Conservation (phyloP, 2,113 vertebrate genomes). For the Pteropus alecto region DNA sequence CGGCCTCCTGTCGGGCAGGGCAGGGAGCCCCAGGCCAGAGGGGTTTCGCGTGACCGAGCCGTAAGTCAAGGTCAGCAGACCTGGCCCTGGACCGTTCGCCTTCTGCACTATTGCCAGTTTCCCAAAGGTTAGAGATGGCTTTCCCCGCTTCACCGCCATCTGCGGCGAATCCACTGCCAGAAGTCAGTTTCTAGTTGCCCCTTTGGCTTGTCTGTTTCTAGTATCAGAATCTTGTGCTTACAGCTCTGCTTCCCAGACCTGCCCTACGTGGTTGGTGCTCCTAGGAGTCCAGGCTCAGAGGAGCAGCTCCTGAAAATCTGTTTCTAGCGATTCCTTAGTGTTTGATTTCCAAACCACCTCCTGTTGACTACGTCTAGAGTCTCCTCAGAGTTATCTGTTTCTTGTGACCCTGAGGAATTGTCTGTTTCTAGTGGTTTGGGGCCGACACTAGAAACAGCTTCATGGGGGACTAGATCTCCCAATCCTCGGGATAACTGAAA, state of each 20-base stretch:
- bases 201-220: background rate
- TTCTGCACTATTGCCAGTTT: background rate
- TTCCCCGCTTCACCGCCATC: background rate
- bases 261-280: background rate
- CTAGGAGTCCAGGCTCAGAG: background rate
- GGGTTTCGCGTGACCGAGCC: fast-evolving
- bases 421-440: background rate
- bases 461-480: background rate
- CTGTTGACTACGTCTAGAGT: background rate
- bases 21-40: background rate
- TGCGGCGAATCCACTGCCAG: background rate
- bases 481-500: background rate
- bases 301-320: background rate
- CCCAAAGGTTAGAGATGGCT: background rate
- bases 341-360: background rate
- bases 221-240: background rate
- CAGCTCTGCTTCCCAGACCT: background rate
- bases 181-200: background rate
- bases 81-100: no score
- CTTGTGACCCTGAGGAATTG: background rate
- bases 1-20: fast-evolving
- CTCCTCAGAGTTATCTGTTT: background rate
- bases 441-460: background rate
- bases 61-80: background rate
- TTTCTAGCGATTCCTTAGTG: background rate